A percentile compares a stretch with the other conserved stretches of the same genome.
Evolutionary conservation across 2,888 invertebrate genomes (phyloP).

Genomic region (Platycheirus rosarum): DNA sequence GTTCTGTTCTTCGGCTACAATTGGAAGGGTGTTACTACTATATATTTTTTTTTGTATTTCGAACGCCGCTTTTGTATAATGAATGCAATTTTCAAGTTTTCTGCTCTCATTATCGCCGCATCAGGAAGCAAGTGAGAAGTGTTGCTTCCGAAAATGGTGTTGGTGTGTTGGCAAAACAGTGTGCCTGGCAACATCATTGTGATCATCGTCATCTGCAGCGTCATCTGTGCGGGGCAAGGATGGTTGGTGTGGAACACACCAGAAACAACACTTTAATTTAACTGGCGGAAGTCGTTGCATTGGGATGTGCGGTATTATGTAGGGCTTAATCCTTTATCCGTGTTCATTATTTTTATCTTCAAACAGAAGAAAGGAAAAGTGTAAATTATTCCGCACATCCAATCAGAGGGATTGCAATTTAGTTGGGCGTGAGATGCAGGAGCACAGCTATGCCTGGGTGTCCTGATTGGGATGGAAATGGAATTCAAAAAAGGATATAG

Average conservation of each 20-base stretch:
- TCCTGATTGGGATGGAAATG: background rate
- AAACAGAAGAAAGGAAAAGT: constrained; percentile 74
- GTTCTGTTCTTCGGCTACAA: constrained; percentile 18
- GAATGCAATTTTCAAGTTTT: constrained; percentile 80
- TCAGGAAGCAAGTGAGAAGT: constrained; percentile 74
- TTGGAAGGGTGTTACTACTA: constrained; percentile 25
- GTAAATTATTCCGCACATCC: constrained; percentile 75
- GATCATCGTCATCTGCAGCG: constrained; percentile 24
- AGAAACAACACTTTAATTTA: constrained; percentile 78
- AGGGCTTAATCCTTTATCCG: constrained; percentile 76
- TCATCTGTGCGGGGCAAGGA: background rate
- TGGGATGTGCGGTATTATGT: constrained; percentile 77
- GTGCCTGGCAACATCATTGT: constrained; percentile 61
- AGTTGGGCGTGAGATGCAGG: constrained; percentile 71
- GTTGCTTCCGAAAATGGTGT: constrained; percentile 63
- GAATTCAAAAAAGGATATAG: constrained; percentile 59
- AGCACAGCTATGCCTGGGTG: no score
- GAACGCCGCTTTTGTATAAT: constrained; percentile 77
- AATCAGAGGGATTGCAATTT: constrained; percentile 82
- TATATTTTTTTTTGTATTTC: constrained; percentile 11
- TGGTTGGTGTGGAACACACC: constrained; percentile 10
- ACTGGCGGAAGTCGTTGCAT: constrained; percentile 79
- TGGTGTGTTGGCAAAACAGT: constrained; percentile 23
- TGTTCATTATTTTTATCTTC: constrained; percentile 81
- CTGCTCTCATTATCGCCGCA: constrained; percentile 78